Percentiles rank a stretch among this genome's conserved stretches.
Evolutionary conservation across 2,888 invertebrate species (phyloP).

Genomic region (Nycteola revayana): DNA sequence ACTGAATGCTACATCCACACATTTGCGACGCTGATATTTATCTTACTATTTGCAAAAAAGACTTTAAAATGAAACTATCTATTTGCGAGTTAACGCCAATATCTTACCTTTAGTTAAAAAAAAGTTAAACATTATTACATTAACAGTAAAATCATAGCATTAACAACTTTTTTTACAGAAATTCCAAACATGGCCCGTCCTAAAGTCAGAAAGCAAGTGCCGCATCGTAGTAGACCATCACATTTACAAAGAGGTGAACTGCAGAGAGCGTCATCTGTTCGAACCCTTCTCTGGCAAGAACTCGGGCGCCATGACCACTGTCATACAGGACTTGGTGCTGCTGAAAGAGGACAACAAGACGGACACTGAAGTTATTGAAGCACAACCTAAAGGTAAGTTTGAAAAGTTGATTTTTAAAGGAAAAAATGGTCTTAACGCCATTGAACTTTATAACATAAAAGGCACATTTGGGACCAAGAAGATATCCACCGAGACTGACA

Average conservation of each 20-base stretch:
- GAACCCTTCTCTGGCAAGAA: conserved; percentile 89
- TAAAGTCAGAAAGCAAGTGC: conserved; percentile 88
- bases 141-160: too few relatives aligned
- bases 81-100: too few relatives aligned
- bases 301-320: conserved; percentile 87
- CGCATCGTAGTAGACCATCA: conserved; percentile 88
- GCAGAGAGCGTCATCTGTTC: conserved; percentile 87
- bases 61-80: too few relatives aligned
- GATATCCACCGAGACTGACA: conserved; percentile 88
- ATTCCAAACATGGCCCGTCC: conserved; percentile 87
- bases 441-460: too few relatives aligned
- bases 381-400: conserved; percentile 63
- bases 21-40: too few relatives aligned
- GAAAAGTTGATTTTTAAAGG: neutral
- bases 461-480: too few relatives aligned
- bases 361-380: conserved; percentile 61
- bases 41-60: too few relatives aligned
- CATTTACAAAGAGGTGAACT: conserved; percentile 86
- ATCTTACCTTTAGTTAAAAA: too few relatives aligned
- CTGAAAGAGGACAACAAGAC: conserved; percentile 77
- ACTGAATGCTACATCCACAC: too few relatives aligned
- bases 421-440: neutral
- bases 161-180: conserved; percentile 80
- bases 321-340: conserved; percentile 81
- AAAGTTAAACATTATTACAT: too few relatives aligned